phyloP scores from a whole-genome alignment of 2,888 invertebrate species.

The Volucella zonaria region DNA sequence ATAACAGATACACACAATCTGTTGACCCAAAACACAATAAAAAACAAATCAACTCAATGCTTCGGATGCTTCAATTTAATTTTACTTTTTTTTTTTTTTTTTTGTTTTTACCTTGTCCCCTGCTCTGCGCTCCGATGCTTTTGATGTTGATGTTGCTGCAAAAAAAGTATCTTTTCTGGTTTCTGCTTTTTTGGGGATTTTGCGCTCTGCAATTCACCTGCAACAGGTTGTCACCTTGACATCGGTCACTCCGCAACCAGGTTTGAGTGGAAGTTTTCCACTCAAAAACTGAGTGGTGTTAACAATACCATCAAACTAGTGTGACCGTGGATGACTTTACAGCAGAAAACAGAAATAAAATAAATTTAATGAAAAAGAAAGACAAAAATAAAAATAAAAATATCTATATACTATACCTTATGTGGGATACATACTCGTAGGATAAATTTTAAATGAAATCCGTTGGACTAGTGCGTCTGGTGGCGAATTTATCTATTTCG shows the following conservation, averaged over 20 bases:
- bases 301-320: constrained; percentile 31
- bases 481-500: too few species aligned
- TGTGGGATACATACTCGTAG: too few species aligned
- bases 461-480: too few species aligned
- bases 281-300: constrained; percentile 15
- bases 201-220: constrained; percentile 58
- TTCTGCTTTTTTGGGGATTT: constrained; percentile 30
- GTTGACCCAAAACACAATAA: constrained; percentile 59
- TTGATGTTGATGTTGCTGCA: too few species aligned
- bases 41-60: constrained; percentile 27
- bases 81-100: constrained; percentile 26
- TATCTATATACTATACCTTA: too few species aligned
- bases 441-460: too few species aligned
- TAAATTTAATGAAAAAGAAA: too few species aligned
- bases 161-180: not conserved
- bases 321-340: too few species aligned
- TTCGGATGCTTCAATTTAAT: constrained; percentile 41
- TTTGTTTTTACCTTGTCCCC: not conserved
- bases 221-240: constrained; percentile 74
- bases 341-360: too few species aligned
- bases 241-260: constrained; percentile 64
- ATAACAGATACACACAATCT: constrained; percentile 54
- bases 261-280: constrained; percentile 54
- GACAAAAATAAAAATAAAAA: too few species aligned
- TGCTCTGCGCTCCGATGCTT: too few species aligned